phyloP scores from a whole-genome alignment of 92 coral and sea anemone genomes.

The Parazoanthus swiftii region DNA sequence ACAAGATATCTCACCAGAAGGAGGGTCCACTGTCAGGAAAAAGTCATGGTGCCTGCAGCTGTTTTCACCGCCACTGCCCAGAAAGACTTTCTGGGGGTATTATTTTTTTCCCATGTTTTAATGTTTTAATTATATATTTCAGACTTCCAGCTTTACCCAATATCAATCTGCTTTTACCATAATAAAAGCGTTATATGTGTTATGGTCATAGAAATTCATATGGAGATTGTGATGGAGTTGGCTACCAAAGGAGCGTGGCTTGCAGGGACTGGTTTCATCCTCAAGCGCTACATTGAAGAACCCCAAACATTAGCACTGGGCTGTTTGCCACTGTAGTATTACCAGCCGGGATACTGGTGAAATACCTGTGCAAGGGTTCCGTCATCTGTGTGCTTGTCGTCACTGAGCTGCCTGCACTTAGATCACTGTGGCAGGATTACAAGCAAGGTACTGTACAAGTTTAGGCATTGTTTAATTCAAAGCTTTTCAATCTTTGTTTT shows the following conservation, averaged over 20 bases:
- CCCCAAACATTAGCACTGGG: conserved; percentile 57
- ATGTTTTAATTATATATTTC: no score
- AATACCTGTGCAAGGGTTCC: conserved; percentile 65
- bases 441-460: conserved; percentile 33
- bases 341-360: conserved; percentile 65
- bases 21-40: background rate
- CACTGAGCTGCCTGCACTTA: conserved; percentile 55
- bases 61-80: background rate
- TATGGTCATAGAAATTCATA: conserved; percentile 26
- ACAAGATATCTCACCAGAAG: background rate
- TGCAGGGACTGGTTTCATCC: conserved; percentile 67
- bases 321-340: conserved; percentile 66
- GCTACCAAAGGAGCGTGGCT: conserved; percentile 74
- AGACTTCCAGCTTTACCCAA: background rate
- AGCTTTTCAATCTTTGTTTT: no score
- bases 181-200: background rate
- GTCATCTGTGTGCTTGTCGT: conserved; percentile 58
- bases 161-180: background rate
- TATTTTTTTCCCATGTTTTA: no score
- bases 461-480: no score
- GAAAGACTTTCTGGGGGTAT: conserved; percentile 33
- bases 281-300: conserved; percentile 66
- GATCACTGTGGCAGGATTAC: conserved; percentile 59
- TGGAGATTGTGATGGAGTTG: conserved; percentile 40
- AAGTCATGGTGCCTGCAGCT: background rate